Base-by-base conservation (phyloP, 2,113 vertebrate genomes). In the Limanda limanda region DNA sequence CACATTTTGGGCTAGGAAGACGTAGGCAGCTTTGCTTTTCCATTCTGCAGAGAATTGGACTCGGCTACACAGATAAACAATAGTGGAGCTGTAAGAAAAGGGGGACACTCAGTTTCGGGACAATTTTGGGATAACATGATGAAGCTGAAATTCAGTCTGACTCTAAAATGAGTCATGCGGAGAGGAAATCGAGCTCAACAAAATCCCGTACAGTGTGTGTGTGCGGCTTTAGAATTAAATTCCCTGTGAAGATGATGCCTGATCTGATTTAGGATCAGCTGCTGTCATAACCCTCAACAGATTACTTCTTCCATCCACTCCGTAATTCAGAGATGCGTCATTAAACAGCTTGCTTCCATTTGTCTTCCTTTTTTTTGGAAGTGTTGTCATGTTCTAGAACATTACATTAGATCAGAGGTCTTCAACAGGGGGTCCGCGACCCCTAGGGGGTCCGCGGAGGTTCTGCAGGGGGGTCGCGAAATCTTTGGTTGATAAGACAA, bases 371-470 rank as follows among this genome's bases (percentile, higher is more conserved):
- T 59, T 24, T 1, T 45, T 48, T 9, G 60, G 40, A 52, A 5
- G 2, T 40, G 35, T 8, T 47, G n/a, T 56, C 27, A 70, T 23
- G 51, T 25, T 58, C 21, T 23, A 66, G 13, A 3, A 25, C 37
- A 24, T 23, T 71, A 47, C 40, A n/a, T 71, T 12, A 55, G 9
- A 60, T n/a, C n/a, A n/a, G n/a, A n/a, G n/a, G n/a, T n/a, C n/a
- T n/a, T n/a, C n/a, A n/a, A n/a, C n/a, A n/a, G n/a, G n/a, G n/a
- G n/a, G n/a, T n/a, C n/a, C n/a, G n/a, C n/a, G n/a, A n/a, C n/a
- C n/a, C n/a, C n/a, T n/a, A n/a, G n/a, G n/a, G n/a, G n/a, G n/a
- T n/a, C n/a, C n/a, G n/a, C n/a, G n/a, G n/a, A n/a, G n/a, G n/a
- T n/a, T n/a, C n/a, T n/a, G n/a, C n/a, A n/a, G n/a, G n/a, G n/a